Percentiles rank a stretch among this genome's conserved stretches.
Conservation (phyloP, 1,140 invertebrate genomes). For the Drosophila cardini region DNA sequence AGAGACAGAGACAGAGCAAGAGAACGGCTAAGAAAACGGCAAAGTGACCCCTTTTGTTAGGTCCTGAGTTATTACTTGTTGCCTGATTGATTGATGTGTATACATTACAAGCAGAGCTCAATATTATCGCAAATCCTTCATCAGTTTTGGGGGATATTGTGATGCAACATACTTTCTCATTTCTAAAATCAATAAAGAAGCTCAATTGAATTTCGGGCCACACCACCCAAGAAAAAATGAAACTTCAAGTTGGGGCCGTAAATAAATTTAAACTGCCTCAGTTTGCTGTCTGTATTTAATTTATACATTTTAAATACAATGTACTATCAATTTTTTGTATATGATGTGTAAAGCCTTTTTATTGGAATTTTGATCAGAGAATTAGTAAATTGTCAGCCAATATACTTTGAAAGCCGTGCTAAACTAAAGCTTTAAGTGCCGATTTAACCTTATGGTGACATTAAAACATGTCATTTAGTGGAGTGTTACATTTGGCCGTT, state of each 20-base stretch:
- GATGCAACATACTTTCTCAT: not conserved
- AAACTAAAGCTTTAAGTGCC: constrained; percentile 8
- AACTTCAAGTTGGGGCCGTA: constrained; percentile 1
- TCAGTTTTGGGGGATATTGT: constrained; percentile 19
- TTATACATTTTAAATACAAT: constrained; percentile 11
- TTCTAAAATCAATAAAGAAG: constrained; percentile 31
- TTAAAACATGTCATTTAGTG: constrained; percentile 34
- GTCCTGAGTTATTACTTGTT: constrained; percentile 75
- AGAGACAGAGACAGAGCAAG: constrained; percentile 18
- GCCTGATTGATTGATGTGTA: constrained; percentile 74
- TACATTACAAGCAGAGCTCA: constrained; percentile 49
- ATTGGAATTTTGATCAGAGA: not conserved
- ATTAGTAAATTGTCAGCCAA: constrained; percentile 14
- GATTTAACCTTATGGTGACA: not conserved
- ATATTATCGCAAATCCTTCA: constrained; percentile 45
- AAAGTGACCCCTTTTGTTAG: constrained; percentile 45
- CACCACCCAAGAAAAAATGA: not conserved
- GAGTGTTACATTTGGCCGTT: constrained; percentile 36
- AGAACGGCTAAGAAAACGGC: constrained; percentile 19
- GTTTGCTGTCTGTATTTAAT: not conserved
- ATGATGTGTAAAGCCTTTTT: constrained; percentile 5
- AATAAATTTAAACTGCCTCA: not conserved
- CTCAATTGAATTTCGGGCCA: constrained; percentile 11
- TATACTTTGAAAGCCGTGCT: constrained; percentile 3
- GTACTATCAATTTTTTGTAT: constrained; percentile 4